phyloP scores from a whole-genome alignment of 2,888 invertebrate genomes.

The Deilephila porcellus region DNA sequence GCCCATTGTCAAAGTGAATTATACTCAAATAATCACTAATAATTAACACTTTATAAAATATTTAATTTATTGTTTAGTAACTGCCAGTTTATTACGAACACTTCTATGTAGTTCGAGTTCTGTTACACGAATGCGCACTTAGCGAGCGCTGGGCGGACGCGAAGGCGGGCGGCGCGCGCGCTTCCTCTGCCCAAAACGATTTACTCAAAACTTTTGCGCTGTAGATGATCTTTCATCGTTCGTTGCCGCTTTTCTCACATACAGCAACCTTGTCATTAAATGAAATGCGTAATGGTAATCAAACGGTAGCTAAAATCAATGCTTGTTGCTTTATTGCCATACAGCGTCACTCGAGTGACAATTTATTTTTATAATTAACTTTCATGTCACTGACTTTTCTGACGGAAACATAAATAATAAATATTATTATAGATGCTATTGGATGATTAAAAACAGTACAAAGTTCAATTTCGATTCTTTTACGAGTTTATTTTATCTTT shows the following conservation, averaged over 20 bases:
- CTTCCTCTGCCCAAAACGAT: conserved; percentile 39
- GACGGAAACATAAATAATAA: conserved; percentile 45
- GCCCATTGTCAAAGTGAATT: conserved; percentile 78
- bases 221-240: background rate
- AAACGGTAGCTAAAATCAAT: too few species aligned
- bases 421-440: background rate
- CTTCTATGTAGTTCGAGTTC: conserved; percentile 59
- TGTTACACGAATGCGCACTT: conserved; percentile 74
- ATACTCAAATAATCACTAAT: conserved; percentile 37
- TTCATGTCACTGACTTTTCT: conserved; percentile 74
- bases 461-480: background rate
- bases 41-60: conserved; percentile 22
- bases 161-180: conserved; percentile 65
- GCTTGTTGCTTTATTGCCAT: background rate
- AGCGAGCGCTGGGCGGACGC: conserved; percentile 46
- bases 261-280: background rate
- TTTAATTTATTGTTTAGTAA: conserved; percentile 12
- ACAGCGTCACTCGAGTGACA: conserved; percentile 57
- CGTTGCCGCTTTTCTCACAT: background rate
- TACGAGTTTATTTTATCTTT: background rate
- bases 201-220: conserved; percentile 4
- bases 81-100: conserved; percentile 28
- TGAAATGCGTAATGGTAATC: background rate
- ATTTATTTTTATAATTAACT: conserved; percentile 70
- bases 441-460: background rate